These are phyloP conservation scores for Cyprinus carpio DNA, from an alignment of 2,113 vertebrate species.

Conservation along the genomic window DNA sequence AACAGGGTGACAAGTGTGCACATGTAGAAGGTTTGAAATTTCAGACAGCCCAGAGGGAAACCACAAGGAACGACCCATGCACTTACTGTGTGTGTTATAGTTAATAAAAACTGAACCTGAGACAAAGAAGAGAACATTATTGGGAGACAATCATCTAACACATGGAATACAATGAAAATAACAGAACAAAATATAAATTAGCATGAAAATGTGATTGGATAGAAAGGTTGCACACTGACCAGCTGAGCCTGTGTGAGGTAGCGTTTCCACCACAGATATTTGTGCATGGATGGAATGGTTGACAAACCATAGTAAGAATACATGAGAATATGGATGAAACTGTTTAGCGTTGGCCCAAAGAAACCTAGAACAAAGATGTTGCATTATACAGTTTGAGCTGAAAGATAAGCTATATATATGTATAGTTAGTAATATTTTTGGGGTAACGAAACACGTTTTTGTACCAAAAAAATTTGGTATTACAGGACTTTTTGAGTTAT, in stretches of 20 bases:
- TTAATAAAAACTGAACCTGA: slow-evolving; percentile 85
- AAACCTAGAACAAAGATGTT: slow-evolving; percentile 74
- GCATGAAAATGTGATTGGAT: neutral
- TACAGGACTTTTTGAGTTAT: no score
- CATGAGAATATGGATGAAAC: slow-evolving; percentile 89
- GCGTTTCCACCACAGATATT: slow-evolving; percentile 90
- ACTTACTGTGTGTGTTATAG: slow-evolving; percentile 84
- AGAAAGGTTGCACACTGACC: slow-evolving; percentile 67
- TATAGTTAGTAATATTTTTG: no score
- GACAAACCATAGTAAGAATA: slow-evolving; percentile 88
- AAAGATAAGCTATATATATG: neutral
- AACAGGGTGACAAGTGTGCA: slow-evolving; percentile 83
- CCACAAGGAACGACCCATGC: slow-evolving; percentile 83
- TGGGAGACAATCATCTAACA: neutral
- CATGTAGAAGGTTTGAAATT: slow-evolving; percentile 90
- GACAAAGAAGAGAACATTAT: slow-evolving; percentile 18
- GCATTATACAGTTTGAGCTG: neutral
- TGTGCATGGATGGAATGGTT: slow-evolving; percentile 84
- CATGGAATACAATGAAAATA: neutral
- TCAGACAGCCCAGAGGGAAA: slow-evolving; percentile 84
- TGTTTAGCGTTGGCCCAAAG: slow-evolving; percentile 87
- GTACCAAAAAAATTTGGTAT: no score
- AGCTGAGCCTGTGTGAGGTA: slow-evolving; percentile 89
- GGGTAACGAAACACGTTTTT: no score
- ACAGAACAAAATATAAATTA: neutral